A percentile compares a stretch with the other conserved stretches of the same genome.
These are phyloP conservation scores for Chloebia gouldiae DNA, from an alignment of 2,113 vertebrate species.

Conservation along the genomic window DNA sequence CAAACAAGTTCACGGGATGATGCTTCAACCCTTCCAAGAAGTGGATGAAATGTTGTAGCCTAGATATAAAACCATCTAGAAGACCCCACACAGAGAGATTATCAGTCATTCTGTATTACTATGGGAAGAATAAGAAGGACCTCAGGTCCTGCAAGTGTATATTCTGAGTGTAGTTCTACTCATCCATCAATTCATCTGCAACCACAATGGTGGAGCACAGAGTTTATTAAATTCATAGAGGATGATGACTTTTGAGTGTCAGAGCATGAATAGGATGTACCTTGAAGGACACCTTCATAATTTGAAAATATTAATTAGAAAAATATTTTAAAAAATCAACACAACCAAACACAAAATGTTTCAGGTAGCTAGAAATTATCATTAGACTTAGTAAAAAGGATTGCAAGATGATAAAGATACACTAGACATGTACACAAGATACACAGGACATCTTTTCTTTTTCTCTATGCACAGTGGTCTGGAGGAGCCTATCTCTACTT, in stretches of 20 bases:
- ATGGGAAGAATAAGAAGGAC: background rate
- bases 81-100: background rate
- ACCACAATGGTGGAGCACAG: background rate
- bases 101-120: background rate
- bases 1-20: background rate
- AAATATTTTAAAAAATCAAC: background rate
- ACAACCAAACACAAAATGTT: background rate
- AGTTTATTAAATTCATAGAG: background rate
- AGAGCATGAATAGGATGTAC: background rate
- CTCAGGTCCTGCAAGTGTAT: background rate
- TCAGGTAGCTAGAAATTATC: background rate
- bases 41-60: background rate
- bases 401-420: accelerated
- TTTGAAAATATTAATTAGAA: background rate
- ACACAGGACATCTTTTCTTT: background rate
- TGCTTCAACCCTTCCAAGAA: background rate
- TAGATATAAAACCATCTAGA: background rate
- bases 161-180: background rate
- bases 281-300: background rate
- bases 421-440: background rate
- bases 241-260: background rate
- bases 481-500: background rate
- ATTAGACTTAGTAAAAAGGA: background rate
- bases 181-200: accelerated
- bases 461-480: background rate